A percentile compares a stretch with the other conserved stretches of the same genome.
Evolutionary conservation across 2,113 vertebrate species (phyloP).

Genomic region (Catharus minimus): DNA sequence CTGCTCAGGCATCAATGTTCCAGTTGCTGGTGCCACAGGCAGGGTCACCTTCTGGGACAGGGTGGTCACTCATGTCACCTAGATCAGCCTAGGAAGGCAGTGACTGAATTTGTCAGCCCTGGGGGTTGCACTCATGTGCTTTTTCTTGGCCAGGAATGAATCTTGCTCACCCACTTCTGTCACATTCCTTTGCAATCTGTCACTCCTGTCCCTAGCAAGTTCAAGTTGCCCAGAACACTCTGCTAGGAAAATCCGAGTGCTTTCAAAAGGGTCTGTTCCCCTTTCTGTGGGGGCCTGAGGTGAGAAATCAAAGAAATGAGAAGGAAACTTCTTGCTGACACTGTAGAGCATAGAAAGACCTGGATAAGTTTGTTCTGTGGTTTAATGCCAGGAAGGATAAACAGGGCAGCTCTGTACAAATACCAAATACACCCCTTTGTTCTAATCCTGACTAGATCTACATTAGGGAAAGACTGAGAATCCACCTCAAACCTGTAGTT

Average conservation of each 20-base stretch:
- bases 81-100: background rate
- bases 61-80: background rate
- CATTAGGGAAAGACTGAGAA: background rate
- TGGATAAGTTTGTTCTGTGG: background rate
- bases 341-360: background rate
- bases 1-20: background rate
- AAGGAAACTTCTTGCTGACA: background rate
- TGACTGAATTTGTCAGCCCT: background rate
- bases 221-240: background rate
- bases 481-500: background rate
- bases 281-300: background rate
- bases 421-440: background rate
- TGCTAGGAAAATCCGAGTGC: background rate
- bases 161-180: background rate
- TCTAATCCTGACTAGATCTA: background rate
- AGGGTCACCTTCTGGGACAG: background rate
- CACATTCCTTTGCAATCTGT: background rate
- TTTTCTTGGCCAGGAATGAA: background rate
- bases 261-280: background rate
- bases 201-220: background rate
- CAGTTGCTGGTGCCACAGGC: fast-evolving
- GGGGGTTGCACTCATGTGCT: background rate
- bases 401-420: background rate
- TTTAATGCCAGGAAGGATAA: background rate
- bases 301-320: background rate